Evolutionary conservation across 2,797 vertebrate genomes (phyloP).

Genomic region (Taeniopygia guttata): DNA sequence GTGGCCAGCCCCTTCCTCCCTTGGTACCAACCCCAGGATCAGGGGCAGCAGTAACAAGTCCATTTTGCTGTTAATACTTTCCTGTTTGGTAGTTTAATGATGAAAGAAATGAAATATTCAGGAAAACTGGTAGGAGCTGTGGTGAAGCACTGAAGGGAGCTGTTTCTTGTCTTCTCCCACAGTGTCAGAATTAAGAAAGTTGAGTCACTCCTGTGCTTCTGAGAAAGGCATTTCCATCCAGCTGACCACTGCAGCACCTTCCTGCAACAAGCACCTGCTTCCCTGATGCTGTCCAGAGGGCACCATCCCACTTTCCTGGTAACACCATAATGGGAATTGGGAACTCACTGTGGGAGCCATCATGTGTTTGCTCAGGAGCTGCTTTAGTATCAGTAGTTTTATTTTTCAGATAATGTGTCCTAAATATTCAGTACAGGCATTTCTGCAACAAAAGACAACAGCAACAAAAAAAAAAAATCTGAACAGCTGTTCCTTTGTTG

Average conservation of each 20-base stretch:
- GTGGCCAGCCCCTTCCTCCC: too few species aligned
- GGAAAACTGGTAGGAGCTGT: not conserved
- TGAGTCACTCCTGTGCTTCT: not conserved
- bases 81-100: not conserved
- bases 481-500: constrained; percentile 22
- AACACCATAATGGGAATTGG: not conserved
- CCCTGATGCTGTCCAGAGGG: not conserved
- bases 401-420: not conserved
- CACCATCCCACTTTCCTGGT: not conserved
- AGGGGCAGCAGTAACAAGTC: not conserved
- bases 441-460: not conserved
- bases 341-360: not conserved
- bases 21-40: too few species aligned
- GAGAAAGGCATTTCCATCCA: not conserved
- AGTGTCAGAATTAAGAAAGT: not conserved
- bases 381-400: not conserved
- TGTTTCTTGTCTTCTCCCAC: not conserved
- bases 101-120: not conserved
- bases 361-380: not conserved
- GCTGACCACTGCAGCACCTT: not conserved
- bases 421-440: constrained; percentile 17
- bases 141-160: not conserved
- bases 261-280: not conserved
- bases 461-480: not conserved
- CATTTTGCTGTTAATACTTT: not conserved